Base-by-base conservation (phyloP, 2,113 vertebrate species). In the Casuarius casuarius region DNA sequence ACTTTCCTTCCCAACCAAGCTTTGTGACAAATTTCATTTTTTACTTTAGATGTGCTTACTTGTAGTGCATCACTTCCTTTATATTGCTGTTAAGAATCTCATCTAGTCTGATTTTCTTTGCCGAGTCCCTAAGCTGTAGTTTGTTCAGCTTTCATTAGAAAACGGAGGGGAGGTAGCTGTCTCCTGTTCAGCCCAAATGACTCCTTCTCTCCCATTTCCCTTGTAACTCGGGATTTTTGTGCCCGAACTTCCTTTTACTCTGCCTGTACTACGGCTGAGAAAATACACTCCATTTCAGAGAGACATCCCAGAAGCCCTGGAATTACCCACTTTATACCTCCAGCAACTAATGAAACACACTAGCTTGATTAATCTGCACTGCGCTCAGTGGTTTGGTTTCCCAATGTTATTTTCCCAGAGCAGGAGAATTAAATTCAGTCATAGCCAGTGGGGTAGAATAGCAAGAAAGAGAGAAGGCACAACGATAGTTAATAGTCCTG, bases 121-220 rank as follows among this genome's bases (percentile, higher is more conserved):
- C 51, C 21, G 46, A 83, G 35, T 68, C 2, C 1, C 12, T 49
- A 42, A 48, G 33, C 58, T 26, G 31, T 17, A 49, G 25, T 63
- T 94, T 92, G n/a, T 79, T 92, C 58, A 66, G n/a, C 54, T 44
- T 87, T 80, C 19, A 12, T 58, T 92, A 83, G 49, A 63, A 80
- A 81, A 61, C 6, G 70, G 28, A 82, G 51, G 21, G 51, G 75
- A 65, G 21, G 19, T 19, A 63, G 18, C 7, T 89, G 92, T 87
- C 77, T 65, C 19, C 38, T 84, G 46, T 25, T 77, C 61, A 58
- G 8, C 38, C 52, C 29, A 31, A 68, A 89, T 80, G 23, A 42
- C 8, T 8, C 4, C 9, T 92, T 67, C 9, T 94, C 19, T 83
- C 25, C 23, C 38, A 11, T 1, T 87, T 83, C 13, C 38, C 18